A percentile compares a stretch with the other conserved stretches of the same genome.
Evolutionary conservation across 2,888 invertebrate genomes (phyloP).

Genomic region (Trypoxylon attenuatum): DNA sequence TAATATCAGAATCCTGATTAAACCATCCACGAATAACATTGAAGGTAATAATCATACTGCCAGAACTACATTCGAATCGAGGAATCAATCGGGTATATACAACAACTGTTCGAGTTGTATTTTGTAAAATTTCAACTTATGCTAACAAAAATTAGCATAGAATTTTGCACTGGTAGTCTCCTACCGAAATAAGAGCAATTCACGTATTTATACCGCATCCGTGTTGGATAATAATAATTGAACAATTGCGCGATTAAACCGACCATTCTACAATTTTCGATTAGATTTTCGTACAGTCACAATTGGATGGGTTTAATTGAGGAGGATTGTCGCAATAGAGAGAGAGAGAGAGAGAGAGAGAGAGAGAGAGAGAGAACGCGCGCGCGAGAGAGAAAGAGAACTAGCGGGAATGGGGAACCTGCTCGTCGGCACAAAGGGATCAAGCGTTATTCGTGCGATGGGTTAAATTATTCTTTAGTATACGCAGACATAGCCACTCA

Average conservation of each 20-base stretch:
- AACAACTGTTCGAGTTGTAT: conserved; percentile 10
- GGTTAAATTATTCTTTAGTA: conserved; percentile 58
- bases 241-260: not conserved
- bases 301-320: not conserved
- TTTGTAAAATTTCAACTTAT: conserved; percentile 6
- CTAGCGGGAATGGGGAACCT: conserved; percentile 7
- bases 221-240: not conserved
- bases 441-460: conserved; percentile 55
- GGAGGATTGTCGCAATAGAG: conserved; percentile 2
- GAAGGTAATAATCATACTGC: conserved; percentile 20
- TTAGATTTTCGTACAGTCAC: not conserved
- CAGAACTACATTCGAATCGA: not conserved
- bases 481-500: conserved; percentile 53
- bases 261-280: too few relatives aligned
- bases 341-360: too few relatives aligned
- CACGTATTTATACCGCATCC: not conserved
- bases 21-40: conserved; percentile 59
- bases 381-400: not conserved
- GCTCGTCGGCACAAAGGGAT: conserved; percentile 8
- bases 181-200: not conserved
- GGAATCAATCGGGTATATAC: conserved; percentile 16
- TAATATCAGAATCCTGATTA: conserved; percentile 58
- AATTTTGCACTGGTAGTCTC: too few relatives aligned
- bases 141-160: too few relatives aligned
- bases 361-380: too few relatives aligned